A percentile compares a stretch with the other conserved stretches of the same genome.
Conservation (phyloP, 2,888 invertebrate genomes). For the Nezara viridula region DNA sequence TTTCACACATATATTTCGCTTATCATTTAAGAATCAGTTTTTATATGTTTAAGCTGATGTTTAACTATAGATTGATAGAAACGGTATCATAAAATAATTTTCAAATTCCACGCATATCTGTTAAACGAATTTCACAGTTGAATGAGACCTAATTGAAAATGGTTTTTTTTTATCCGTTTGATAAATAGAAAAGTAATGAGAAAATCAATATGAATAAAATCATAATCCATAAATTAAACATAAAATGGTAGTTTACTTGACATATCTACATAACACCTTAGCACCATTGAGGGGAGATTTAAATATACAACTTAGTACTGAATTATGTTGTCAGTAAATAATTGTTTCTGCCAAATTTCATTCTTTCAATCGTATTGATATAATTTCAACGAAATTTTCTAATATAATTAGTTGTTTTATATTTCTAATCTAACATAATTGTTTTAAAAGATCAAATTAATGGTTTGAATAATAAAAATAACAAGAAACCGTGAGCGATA, state of each 20-base stretch:
- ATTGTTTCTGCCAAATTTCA: slow-evolving; percentile 21
- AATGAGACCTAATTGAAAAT: slow-evolving; percentile 35
- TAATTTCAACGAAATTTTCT: not conserved
- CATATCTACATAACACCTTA: slow-evolving; percentile 39
- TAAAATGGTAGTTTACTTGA: not conserved
- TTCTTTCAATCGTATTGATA: not conserved
- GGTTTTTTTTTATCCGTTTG: not conserved
- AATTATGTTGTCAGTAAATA: not conserved
- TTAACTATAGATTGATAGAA: not conserved
- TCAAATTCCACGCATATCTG: not conserved
- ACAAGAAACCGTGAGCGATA: no score
- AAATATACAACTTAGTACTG: not conserved
- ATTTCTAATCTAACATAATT: no score
- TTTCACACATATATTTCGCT: slow-evolving; percentile 38
- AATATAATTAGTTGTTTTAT: no score
- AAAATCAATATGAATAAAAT: not conserved
- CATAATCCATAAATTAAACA: not conserved
- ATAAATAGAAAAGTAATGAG: not conserved
- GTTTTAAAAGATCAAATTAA: no score
- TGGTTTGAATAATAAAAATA: no score
- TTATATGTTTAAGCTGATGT: not conserved
- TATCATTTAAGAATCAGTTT: not conserved
- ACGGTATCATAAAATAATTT: not conserved
- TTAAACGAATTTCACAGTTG: not conserved
- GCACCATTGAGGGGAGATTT: slow-evolving; percentile 43